Base-by-base conservation (phyloP, 92 coral and sea anemone species). In the Phenganax marumi region DNA sequence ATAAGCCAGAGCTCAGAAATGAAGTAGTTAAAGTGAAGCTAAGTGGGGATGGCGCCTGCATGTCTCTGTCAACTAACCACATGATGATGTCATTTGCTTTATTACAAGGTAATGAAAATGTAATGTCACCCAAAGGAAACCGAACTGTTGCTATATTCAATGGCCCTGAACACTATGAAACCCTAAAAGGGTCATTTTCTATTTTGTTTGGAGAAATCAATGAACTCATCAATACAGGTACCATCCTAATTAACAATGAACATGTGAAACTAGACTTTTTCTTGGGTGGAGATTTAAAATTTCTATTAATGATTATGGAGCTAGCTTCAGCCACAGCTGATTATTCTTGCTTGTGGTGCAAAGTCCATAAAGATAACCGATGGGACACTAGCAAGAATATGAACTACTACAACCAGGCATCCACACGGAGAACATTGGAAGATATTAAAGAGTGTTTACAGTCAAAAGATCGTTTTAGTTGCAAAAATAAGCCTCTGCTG, bases 41-140 rank as follows among this genome's bases (percentile, higher is more conserved):
- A 14, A 84, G 91, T 85, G 91, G 91, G 12, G 91, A 88, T 80
- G 88, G 91, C 10, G 84, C 86, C 39, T 72, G 63, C 14, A 85
- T 88, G 88, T 85, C 91, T 7, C 33, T 89, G 17, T 69, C 90
- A 12, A 89, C 89, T 12, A 89, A 89, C 55, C 86, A 82, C 53
- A 86, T 89, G 87, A 82, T 83, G 81, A 14, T 88, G 24, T 89
- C 92, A 47, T 89, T 89, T 64, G 73, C 85, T 46, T 51, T 89
- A 3, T 55, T 81, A 52, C 86, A 76, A 51, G 14, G 49, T 1
- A 57, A 80, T 8, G 90, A 89, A 54, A 70, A 63, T 24, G 91
- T 85, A 1, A 88, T 85, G 91, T 88, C 89, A 22, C 70, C 91
- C 14, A 80, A 88, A 65, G 17, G 69, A 58, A 89, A 89, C 75